Evolutionary conservation across 1,140 invertebrate species (phyloP).

Genomic region (Harlomillsia oculata): DNA sequence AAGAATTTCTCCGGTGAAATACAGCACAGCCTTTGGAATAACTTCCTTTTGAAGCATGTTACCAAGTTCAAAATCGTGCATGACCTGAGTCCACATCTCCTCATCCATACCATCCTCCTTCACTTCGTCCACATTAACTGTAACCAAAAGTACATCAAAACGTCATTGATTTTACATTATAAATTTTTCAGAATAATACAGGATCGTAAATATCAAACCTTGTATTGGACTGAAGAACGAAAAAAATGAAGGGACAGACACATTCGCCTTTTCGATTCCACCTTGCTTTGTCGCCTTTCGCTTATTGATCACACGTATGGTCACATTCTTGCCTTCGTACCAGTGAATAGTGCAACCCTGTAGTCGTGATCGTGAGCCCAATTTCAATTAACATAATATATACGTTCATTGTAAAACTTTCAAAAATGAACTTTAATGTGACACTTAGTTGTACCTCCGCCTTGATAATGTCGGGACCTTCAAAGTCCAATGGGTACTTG

Average conservation of each 20-base stretch:
- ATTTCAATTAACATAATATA: too few species aligned
- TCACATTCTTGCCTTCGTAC: constrained; percentile 95
- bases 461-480: constrained; percentile 93
- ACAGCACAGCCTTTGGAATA: constrained; percentile 83
- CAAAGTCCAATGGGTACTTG: constrained; percentile 87
- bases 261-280: constrained; percentile 87
- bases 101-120: constrained; percentile 52
- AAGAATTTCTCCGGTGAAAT: constrained; percentile 63
- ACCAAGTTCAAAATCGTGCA: constrained; percentile 91
- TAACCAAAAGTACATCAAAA: too few species aligned
- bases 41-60: constrained; percentile 90
- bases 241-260: constrained; percentile 93
- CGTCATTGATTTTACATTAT: background rate
- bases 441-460: constrained; percentile 51
- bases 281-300: constrained; percentile 96
- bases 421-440: too few species aligned
- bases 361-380: too few species aligned
- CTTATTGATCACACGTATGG: constrained; percentile 92
- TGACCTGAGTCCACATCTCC: constrained; percentile 63
- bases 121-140: constrained; percentile 50
- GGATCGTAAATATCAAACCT: constrained; percentile 49
- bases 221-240: constrained; percentile 92
- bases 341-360: constrained; percentile 63
- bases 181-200: background rate
- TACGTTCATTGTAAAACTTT: background rate